Percentiles rank a stretch among this genome's conserved stretches.
Conservation (phyloP, 1,140 invertebrate genomes). For the Eciton burchellii region DNA sequence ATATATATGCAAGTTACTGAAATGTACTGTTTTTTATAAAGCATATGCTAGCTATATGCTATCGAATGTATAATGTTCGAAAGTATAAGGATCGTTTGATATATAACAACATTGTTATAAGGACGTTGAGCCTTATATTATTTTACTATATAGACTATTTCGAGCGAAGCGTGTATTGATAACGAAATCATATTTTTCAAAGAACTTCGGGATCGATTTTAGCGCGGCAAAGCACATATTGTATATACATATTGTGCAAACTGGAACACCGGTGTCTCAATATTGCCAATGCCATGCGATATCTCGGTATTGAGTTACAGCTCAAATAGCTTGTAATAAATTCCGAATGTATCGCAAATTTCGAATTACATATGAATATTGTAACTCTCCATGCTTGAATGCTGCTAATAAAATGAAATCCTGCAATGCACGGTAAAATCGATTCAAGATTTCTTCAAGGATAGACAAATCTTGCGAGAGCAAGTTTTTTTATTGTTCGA, state of each 20-base stretch:
- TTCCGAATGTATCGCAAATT: background rate
- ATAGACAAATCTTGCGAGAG: background rate
- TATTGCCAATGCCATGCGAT: background rate
- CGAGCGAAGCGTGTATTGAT: background rate
- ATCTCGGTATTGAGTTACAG: background rate
- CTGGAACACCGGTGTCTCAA: background rate
- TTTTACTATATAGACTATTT: conserved; percentile 49
- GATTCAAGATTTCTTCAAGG: conserved; percentile 15
- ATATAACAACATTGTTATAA: conserved; percentile 25
- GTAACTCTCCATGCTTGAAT: background rate
- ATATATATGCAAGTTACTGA: conserved; percentile 9
- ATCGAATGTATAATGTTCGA: conserved; percentile 34
- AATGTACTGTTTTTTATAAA: conserved; percentile 40
- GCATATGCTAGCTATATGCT: conserved; percentile 31
- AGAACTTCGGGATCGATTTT: conserved; percentile 9
- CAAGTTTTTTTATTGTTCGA: background rate
- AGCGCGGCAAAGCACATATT: background rate
- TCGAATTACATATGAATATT: background rate
- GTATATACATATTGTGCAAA: conserved; percentile 3
- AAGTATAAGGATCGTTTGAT: conserved; percentile 35
- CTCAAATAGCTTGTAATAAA: background rate
- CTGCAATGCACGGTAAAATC: background rate
- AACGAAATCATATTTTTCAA: conserved; percentile 20
- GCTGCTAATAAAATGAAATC: background rate
- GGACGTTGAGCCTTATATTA: conserved; percentile 30